Evolutionary conservation across 2,797 vertebrate species (phyloP).

Genomic region (Chelonia mydas): DNA sequence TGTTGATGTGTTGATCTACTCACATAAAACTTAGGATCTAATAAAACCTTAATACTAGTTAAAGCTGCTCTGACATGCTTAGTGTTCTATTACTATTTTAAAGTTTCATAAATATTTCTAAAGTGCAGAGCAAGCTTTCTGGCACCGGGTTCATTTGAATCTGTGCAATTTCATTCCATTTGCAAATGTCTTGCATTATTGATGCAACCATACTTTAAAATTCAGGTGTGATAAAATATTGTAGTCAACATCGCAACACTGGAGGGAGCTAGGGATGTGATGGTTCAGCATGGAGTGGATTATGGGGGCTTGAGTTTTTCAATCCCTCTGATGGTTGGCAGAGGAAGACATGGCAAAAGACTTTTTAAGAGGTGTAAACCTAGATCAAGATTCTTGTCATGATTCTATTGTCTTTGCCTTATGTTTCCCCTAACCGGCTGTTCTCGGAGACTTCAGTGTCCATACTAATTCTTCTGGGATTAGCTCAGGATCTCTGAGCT

Average conservation of each 20-base stretch:
- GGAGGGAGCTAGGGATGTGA: not conserved
- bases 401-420: not conserved
- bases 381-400: not conserved
- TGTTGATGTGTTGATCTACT: constrained; percentile 21
- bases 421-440: not conserved
- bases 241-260: not conserved
- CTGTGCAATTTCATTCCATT: constrained; percentile 2
- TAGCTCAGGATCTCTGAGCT: not conserved
- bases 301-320: not conserved
- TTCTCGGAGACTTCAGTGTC: not conserved
- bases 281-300: not conserved
- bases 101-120: constrained; percentile 20
- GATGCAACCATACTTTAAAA: constrained; percentile 7
- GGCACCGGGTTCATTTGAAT: not conserved
- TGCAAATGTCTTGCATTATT: constrained; percentile 30
- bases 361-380: fast-evolving
- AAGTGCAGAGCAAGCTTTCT: constrained; percentile 25
- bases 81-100: constrained; percentile 40
- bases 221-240: not conserved
- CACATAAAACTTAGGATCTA: not conserved
- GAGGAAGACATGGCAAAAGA: not conserved
- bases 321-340: not conserved
- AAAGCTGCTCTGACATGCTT: not conserved
- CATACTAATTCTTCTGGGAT: not conserved
- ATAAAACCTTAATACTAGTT: constrained; percentile 19